phyloP scores from a whole-genome alignment of 2,888 invertebrate species.

The Drosophila histrio region DNA sequence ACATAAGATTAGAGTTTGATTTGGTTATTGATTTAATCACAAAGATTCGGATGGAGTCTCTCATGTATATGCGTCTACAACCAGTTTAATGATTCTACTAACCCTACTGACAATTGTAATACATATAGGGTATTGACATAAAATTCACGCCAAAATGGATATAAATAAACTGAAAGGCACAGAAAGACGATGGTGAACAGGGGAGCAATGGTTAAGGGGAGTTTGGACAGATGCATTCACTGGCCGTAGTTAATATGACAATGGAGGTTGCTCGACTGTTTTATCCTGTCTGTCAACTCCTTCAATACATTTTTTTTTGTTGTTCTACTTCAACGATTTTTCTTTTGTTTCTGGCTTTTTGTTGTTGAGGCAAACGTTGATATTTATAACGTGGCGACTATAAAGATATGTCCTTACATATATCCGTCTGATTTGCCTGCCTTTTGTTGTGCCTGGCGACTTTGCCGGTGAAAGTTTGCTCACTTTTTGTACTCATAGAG shows the following conservation, averaged over 20 bases:
- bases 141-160: constrained; percentile 70
- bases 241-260: constrained; percentile 51
- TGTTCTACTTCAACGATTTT: constrained; percentile 25
- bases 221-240: constrained; percentile 32
- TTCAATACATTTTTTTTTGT: constrained; percentile 57
- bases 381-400: constrained; percentile 37
- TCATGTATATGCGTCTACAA: neutral
- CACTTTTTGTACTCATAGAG: too few species aligned
- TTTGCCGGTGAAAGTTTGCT: constrained; percentile 28
- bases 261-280: constrained; percentile 55
- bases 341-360: constrained; percentile 2
- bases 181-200: constrained; percentile 26
- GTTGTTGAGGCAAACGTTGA: constrained; percentile 20
- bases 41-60: too few species aligned
- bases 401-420: constrained; percentile 10
- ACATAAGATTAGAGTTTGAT: too few species aligned
- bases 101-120: neutral
- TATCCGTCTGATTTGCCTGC: constrained; percentile 14
- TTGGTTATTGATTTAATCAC: too few species aligned
- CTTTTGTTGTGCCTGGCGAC: constrained; percentile 31
- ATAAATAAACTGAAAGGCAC: constrained; percentile 72
- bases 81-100: neutral
- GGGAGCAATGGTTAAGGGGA: neutral
- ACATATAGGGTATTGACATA: constrained; percentile 43
- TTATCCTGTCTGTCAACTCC: constrained; percentile 53